Conservation (phyloP, 2,113 vertebrate genomes). For the Lepisosteus osseus region DNA sequence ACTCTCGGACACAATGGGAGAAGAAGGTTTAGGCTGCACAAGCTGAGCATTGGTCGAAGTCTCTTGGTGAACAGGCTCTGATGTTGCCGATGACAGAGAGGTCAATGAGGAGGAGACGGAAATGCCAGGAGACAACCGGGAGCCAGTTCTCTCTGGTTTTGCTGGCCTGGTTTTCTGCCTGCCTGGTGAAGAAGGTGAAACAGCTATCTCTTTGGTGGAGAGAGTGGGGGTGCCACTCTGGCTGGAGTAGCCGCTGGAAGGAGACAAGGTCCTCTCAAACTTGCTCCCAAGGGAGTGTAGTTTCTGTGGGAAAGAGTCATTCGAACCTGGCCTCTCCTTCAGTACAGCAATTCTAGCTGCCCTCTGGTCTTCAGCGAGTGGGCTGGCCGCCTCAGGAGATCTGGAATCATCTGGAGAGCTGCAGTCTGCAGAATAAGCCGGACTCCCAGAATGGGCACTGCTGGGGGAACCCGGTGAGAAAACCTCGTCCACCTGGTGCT, state of each 20-base stretch:
- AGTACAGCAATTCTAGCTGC: conserved; percentile 32
- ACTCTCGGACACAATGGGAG: conserved; percentile 26
- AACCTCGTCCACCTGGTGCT: conserved; percentile 55
- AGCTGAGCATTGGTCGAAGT: conserved; percentile 32
- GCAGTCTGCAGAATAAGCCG: conserved; percentile 15
- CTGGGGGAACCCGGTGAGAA: conserved; percentile 32
- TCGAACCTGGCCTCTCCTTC: conserved; percentile 54
- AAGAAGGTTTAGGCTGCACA: conserved; percentile 16
- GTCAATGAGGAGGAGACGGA: conserved; percentile 83
- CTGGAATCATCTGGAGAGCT: conserved; percentile 36
- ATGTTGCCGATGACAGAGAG: conserved; percentile 76
- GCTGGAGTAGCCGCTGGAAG: conserved; percentile 95
- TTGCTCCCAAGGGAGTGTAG: conserved; percentile 42
- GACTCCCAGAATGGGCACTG: conserved; percentile 1
- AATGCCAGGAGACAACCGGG: conserved; percentile 70
- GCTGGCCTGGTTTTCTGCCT: conserved; percentile 67
- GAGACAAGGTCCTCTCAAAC: conserved; percentile 86
- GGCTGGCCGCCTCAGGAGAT: conserved; percentile 35
- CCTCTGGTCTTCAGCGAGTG: conserved; percentile 37
- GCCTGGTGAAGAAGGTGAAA: conserved; percentile 65
- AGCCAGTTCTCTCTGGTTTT: conserved; percentile 73
- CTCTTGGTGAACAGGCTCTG: conserved; percentile 58
- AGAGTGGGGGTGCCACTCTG: conserved; percentile 91
- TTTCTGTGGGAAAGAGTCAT: conserved; percentile 58
- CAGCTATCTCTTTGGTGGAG: conserved; percentile 70